phyloP scores from a whole-genome alignment of 2,797 vertebrate species.

The Gobionotothen gibberifrons region DNA sequence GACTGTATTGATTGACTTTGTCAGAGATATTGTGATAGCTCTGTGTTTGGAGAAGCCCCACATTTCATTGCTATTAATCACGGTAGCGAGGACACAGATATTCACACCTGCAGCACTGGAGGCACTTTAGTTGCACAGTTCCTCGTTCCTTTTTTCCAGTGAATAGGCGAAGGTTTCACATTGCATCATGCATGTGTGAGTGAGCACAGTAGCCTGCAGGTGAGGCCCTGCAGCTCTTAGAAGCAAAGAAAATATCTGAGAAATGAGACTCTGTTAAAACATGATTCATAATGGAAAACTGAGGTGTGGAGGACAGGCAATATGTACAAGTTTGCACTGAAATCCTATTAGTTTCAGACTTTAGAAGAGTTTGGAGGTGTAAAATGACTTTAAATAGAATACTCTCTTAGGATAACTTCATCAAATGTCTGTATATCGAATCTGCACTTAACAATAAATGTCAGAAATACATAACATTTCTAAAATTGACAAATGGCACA shows the following conservation, averaged over 20 bases:
- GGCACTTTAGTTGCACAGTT: constrained; percentile 80
- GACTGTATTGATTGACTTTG: constrained; percentile 74
- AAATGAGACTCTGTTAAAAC: constrained; percentile 73
- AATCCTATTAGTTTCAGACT: constrained; percentile 2
- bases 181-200: constrained; percentile 82
- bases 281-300: constrained; percentile 66
- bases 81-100: constrained; percentile 73
- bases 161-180: constrained; percentile 81
- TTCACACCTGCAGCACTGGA: constrained; percentile 86
- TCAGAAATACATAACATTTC: neutral
- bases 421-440: neutral
- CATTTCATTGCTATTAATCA: constrained; percentile 85
- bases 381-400: constrained; percentile 10
- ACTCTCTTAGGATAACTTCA: neutral
- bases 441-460: neutral
- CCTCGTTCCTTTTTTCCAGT: constrained; percentile 75
- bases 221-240: constrained; percentile 61
- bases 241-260: constrained; percentile 59
- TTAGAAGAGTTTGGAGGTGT: constrained; percentile 14
- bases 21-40: constrained; percentile 69
- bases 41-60: constrained; percentile 72
- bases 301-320: constrained; percentile 29
- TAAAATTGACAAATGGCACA: neutral
- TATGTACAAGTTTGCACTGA: constrained; percentile 30
- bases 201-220: constrained; percentile 68